These are phyloP conservation scores for Danaus plexippus DNA, from an alignment of 1,140 invertebrate genomes.

Conservation along the genomic window DNA sequence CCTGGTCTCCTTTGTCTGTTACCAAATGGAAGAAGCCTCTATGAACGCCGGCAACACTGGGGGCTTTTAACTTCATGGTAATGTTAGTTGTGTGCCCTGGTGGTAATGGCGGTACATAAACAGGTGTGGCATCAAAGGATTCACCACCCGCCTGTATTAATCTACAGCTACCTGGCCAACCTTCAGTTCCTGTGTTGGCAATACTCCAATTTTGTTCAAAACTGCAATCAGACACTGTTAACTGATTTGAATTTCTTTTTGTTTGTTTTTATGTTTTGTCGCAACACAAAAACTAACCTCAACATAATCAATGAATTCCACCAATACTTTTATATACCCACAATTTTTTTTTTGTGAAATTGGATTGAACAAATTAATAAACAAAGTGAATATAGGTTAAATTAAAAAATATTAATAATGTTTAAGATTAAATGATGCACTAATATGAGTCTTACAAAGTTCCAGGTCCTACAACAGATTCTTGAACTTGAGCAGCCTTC, in stretches of 20 bases:
- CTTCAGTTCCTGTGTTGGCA: conserved; percentile 59
- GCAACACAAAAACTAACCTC: too few relatives aligned
- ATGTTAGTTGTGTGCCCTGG: conserved; percentile 56
- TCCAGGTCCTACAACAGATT: conserved; percentile 48
- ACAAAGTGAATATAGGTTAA: too few relatives aligned
- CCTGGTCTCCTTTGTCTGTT: conserved; percentile 54
- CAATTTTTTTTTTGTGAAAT: not conserved
- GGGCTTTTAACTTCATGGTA: conserved; percentile 53
- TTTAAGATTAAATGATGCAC: too few relatives aligned
- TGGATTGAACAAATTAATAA: too few relatives aligned
- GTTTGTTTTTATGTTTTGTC: not conserved
- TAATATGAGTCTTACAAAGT: conserved; percentile 35
- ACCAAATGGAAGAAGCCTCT: conserved; percentile 61
- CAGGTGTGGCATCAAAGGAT: conserved; percentile 38
- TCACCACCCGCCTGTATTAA: conserved; percentile 56
- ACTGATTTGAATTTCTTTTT: conserved; percentile 11
- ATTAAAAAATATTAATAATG: too few relatives aligned
- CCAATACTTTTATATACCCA: not conserved
- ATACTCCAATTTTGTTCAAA: conserved; percentile 66
- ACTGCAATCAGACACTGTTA: conserved; percentile 40
- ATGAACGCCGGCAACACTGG: conserved; percentile 41
- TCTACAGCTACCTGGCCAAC: conserved; percentile 63
- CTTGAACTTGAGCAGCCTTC: conserved; percentile 52
- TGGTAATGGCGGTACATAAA: conserved; percentile 47
- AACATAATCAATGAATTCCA: too few relatives aligned